phyloP scores from a whole-genome alignment of 2,113 vertebrate genomes.

The Catharus minimus region DNA sequence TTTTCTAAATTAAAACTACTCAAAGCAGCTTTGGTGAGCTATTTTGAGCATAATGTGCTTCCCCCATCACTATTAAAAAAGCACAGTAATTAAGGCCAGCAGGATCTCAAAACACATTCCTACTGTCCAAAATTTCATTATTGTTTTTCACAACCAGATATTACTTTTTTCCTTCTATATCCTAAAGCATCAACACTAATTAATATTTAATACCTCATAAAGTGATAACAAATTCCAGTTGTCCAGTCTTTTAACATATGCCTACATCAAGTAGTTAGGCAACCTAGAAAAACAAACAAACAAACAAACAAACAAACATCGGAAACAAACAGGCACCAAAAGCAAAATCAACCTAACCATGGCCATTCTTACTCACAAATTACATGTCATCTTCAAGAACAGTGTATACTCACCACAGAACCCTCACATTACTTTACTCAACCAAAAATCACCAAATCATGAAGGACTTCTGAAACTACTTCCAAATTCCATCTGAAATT shows the following conservation, averaged over 20 bases:
- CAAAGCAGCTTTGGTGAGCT: background rate
- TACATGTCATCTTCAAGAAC: background rate
- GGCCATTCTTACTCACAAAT: background rate
- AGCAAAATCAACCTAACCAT: background rate
- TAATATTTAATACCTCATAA: background rate
- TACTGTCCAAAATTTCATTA: background rate
- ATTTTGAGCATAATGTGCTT: background rate
- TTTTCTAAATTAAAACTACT: background rate
- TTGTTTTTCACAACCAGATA: background rate
- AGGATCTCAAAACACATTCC: background rate
- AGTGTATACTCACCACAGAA: background rate
- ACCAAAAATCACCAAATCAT: background rate
- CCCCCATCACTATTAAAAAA: background rate
- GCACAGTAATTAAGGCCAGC: background rate
- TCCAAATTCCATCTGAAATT: background rate
- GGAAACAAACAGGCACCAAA: background rate
- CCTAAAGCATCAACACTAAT: background rate
- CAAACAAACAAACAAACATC: background rate
- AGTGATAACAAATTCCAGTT: background rate
- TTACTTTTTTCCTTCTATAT: background rate
- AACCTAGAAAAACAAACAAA: background rate
- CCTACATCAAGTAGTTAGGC: background rate
- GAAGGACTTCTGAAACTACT: background rate
- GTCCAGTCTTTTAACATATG: background rate
- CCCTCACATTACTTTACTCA: background rate